A percentile compares a stretch with the other conserved stretches of the same genome.
phyloP scores from a whole-genome alignment of 2,113 vertebrate genomes.

The Monopterus albus region DNA sequence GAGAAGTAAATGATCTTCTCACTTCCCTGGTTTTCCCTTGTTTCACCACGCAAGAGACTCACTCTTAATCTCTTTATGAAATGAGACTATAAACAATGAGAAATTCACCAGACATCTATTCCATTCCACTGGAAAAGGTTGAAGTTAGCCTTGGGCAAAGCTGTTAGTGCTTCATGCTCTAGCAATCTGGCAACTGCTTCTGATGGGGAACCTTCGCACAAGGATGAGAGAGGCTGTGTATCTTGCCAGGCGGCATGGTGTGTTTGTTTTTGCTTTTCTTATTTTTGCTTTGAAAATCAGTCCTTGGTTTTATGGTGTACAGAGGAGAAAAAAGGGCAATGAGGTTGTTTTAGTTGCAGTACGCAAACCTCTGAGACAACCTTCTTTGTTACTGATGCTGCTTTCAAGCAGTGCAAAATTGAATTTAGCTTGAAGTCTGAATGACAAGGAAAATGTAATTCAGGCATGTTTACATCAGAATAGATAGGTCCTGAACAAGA shows the following conservation, averaged over 20 bases:
- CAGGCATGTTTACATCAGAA: constrained; percentile 19
- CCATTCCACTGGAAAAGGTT: constrained; percentile 75
- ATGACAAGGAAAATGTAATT: constrained; percentile 14
- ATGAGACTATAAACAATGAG: constrained; percentile 75
- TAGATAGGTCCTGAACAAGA: constrained; percentile 2
- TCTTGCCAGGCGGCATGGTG: constrained; percentile 47
- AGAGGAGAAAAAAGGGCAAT: constrained; percentile 7
- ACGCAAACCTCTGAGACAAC: not conserved
- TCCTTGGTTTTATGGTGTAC: not conserved
- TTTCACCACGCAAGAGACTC: constrained; percentile 63
- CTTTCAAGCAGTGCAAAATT: constrained; percentile 27
- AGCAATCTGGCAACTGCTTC: constrained; percentile 74
- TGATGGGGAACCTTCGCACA: constrained; percentile 62
- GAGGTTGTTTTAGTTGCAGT: not conserved
- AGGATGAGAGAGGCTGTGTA: constrained; percentile 57
- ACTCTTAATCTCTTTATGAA: constrained; percentile 75
- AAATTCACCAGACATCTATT: constrained; percentile 71
- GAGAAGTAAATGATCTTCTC: constrained; percentile 70
- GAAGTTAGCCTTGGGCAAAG: constrained; percentile 76
- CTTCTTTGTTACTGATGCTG: constrained; percentile 13
- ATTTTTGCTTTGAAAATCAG: constrained; percentile 37
- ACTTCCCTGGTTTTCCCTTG: constrained; percentile 57
- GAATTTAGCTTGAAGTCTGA: constrained; percentile 40
- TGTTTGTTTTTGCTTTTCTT: constrained; percentile 13
- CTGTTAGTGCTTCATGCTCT: constrained; percentile 78